phyloP scores from a whole-genome alignment of 2,113 vertebrate genomes.

The Chascanopsetta lugubris region DNA sequence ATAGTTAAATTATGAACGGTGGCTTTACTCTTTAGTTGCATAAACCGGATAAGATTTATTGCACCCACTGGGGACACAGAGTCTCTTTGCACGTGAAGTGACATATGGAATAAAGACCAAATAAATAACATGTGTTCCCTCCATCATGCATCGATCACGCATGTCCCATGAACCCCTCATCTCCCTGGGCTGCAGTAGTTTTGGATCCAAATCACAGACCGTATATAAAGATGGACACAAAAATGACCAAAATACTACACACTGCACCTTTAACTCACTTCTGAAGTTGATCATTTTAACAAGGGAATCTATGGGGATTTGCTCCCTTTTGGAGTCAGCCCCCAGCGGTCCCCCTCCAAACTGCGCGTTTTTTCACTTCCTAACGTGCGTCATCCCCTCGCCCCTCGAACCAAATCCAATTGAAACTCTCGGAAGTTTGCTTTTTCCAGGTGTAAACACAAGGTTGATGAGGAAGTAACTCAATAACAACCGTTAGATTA shows the following conservation, averaged over 20 bases:
- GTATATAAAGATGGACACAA: too few relatives aligned
- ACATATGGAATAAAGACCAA: constrained; percentile 21
- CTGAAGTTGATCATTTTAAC: too few relatives aligned
- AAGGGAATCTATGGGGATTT: too few relatives aligned
- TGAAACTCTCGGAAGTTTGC: constrained; percentile 31
- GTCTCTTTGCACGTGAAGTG: constrained; percentile 26
- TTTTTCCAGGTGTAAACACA: constrained; percentile 62
- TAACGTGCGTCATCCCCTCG: too few relatives aligned
- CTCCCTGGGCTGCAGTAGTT: constrained; percentile 37
- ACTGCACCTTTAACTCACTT: too few relatives aligned
- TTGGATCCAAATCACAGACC: constrained; percentile 59
- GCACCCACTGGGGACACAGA: constrained; percentile 25
- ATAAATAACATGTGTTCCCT: constrained; percentile 32
- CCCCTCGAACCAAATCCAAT: too few relatives aligned
- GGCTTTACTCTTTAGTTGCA: constrained; percentile 20
- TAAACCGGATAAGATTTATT: constrained; percentile 50
- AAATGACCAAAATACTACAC: too few relatives aligned
- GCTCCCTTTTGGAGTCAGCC: too few relatives aligned
- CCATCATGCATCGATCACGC: constrained; percentile 25
- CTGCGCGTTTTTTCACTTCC: too few relatives aligned
- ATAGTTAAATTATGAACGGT: constrained; percentile 41
- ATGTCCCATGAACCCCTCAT: constrained; percentile 42
- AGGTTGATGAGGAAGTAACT: constrained; percentile 55
- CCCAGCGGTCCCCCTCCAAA: too few relatives aligned
- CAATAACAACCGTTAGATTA: constrained; percentile 34